Base-by-base conservation (phyloP, 64 coral and sea anemone species). In the Platygyra sinensis region DNA sequence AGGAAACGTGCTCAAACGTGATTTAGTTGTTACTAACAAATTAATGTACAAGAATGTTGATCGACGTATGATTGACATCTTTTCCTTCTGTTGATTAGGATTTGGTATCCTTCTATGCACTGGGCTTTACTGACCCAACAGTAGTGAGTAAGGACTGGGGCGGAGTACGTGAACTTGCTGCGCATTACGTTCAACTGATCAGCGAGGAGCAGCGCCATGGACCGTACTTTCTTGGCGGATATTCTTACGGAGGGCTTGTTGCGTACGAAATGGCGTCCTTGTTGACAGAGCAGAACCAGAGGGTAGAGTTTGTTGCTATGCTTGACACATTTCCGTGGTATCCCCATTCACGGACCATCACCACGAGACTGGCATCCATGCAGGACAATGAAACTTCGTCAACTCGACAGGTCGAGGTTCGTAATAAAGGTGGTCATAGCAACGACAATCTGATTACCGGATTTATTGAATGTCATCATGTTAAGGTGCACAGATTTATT, bases 261-360 rank as follows among this genome's bases (percentile, higher is more conserved):
- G 89, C 78, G 17, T 91, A 91, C 60, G 89, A 91, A 72, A 91
- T 91, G 78, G 89, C 89, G 18, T 73, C 62, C 38, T 20, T 91
- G 12, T 28, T 91, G 14, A 82, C n/a, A 22, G 78, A 91, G 52
- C 33, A 83, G 8, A 67, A 75, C 11, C 74, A 92, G 8, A 60
- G 42, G 25, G 90, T 92, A 4, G 90, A 67, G 24, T 92, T 92
- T 33, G 73, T 92, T 5, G 72, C 83, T 1, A 92, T 92, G 90
- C 87, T 92, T 80, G 90, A 92, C 83, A 87, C 89, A 30, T 91
- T 83, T 50, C 65, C 42, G 1, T 87, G 69, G 85, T 78, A 20
- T n/a, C 32, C 76, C 0, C 51, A 16, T 4, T 71, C 86, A 79
- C 76, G 25, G 76, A 52, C 76, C 8, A 11, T 79, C 49, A 79